phyloP scores from a whole-genome alignment of 1,140 invertebrate species.

The Mercenaria mercenaria region DNA sequence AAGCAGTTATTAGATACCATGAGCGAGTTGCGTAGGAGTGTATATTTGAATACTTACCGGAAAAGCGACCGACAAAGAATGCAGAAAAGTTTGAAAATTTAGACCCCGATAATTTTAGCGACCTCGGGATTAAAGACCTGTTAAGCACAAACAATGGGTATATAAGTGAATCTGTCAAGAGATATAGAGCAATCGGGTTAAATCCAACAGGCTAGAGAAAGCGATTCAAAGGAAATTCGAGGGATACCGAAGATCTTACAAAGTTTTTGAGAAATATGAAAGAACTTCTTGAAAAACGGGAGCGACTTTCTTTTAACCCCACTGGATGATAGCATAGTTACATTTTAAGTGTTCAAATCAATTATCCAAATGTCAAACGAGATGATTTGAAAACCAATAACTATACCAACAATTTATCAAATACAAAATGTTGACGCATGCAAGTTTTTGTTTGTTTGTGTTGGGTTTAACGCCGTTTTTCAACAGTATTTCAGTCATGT shows the following conservation, averaged over 20 bases:
- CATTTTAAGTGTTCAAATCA: too few relatives aligned
- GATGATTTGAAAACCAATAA: too few relatives aligned
- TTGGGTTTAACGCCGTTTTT: too few relatives aligned
- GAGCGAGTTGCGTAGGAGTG: not conserved
- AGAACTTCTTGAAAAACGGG: slow-evolving; percentile 44
- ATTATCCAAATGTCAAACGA: too few relatives aligned
- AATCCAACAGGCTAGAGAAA: slow-evolving; percentile 51
- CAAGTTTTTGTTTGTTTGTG: too few relatives aligned
- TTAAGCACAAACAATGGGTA: not conserved
- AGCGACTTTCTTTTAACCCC: slow-evolving; percentile 44
- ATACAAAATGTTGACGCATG: too few relatives aligned
- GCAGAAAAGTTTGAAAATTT: not conserved
- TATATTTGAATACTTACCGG: not conserved
- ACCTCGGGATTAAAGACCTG: not conserved
- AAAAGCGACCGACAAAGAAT: not conserved
- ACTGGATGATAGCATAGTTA: slow-evolving; percentile 59
- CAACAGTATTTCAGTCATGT: too few relatives aligned
- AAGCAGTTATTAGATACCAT: not conserved
- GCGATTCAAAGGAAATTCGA: not conserved
- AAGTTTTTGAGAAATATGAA: slow-evolving; percentile 33
- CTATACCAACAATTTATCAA: too few relatives aligned
- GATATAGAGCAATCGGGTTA: not conserved
- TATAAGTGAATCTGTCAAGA: not conserved
- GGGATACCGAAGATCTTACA: not conserved
- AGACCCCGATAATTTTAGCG: not conserved